phyloP scores from a whole-genome alignment of 2,888 invertebrate genomes.

The Sicus ferrugineus region DNA sequence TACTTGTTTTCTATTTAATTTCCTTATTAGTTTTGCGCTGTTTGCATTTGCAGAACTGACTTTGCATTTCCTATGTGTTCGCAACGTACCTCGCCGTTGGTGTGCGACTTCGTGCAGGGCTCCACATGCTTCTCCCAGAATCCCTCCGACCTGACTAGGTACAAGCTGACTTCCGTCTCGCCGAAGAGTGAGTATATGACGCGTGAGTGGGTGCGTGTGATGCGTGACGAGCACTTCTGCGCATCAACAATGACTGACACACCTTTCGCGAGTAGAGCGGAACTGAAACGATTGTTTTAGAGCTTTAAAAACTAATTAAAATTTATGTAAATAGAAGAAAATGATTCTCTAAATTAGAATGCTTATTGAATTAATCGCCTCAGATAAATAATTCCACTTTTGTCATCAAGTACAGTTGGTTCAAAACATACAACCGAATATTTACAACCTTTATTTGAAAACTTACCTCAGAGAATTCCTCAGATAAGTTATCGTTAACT shows the following conservation, averaged over 20 bases:
- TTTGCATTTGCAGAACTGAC: neutral
- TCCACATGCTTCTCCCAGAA: constrained; percentile 81
- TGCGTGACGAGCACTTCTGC: constrained; percentile 71
- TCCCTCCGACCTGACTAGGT: constrained; percentile 77
- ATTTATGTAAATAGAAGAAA: too few relatives aligned
- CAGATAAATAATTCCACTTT: too few relatives aligned
- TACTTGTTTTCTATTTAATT: constrained; percentile 16
- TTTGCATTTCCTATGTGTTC: neutral
- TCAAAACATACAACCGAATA: too few relatives aligned
- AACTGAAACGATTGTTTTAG: constrained; percentile 49
- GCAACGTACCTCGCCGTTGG: constrained; percentile 67
- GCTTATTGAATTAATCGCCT: neutral
- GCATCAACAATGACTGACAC: constrained; percentile 73
- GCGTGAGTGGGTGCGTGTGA: constrained; percentile 70
- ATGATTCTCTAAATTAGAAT: too few relatives aligned
- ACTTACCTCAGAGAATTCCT: constrained; percentile 63
- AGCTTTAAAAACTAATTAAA: too few relatives aligned
- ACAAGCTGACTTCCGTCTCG: constrained; percentile 66
- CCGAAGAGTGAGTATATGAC: constrained; percentile 68
- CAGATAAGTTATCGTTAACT: constrained; percentile 61
- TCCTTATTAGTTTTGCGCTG: neutral
- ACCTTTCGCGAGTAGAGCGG: constrained; percentile 64
- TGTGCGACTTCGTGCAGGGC: constrained; percentile 71
- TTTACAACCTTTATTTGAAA: too few relatives aligned
- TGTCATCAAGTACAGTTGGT: too few relatives aligned